phyloP scores from a whole-genome alignment of 2,888 invertebrate genomes.

The Amiota communis region DNA sequence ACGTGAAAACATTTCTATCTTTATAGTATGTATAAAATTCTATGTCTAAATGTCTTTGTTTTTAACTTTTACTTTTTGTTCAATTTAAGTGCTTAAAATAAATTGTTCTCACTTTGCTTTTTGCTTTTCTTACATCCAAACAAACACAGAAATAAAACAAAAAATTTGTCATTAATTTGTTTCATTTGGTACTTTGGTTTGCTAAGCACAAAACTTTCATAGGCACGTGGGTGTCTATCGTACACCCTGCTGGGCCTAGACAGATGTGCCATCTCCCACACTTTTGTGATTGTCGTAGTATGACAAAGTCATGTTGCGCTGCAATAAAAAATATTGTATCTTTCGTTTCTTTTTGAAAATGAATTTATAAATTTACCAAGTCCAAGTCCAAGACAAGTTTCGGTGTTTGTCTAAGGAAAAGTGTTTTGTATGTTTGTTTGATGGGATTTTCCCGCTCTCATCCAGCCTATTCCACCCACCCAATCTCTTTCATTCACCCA shows the following conservation, averaged over 20 bases:
- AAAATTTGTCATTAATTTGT: conserved; percentile 21
- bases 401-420: neutral
- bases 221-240: conserved; percentile 5
- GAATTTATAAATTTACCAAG: neutral
- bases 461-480: too few species aligned
- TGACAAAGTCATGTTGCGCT: conserved; percentile 22
- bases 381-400: neutral
- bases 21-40: too few species aligned
- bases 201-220: neutral
- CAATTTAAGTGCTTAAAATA: neutral
- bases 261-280: neutral
- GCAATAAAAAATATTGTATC: neutral
- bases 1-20: too few species aligned
- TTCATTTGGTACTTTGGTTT: neutral
- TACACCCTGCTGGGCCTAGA: neutral
- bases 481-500: too few species aligned
- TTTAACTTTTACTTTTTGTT: too few species aligned
- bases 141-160: too few species aligned
- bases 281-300: neutral
- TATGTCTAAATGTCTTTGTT: too few species aligned
- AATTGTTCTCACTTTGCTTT: neutral
- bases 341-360: neutral
- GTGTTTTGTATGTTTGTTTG: neutral
- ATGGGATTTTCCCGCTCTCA: too few species aligned
- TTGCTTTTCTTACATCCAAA: too few species aligned